These are phyloP conservation scores for Anadara kagoshimensis DNA, from an alignment of 1,140 invertebrate species.

Conservation along the genomic window DNA sequence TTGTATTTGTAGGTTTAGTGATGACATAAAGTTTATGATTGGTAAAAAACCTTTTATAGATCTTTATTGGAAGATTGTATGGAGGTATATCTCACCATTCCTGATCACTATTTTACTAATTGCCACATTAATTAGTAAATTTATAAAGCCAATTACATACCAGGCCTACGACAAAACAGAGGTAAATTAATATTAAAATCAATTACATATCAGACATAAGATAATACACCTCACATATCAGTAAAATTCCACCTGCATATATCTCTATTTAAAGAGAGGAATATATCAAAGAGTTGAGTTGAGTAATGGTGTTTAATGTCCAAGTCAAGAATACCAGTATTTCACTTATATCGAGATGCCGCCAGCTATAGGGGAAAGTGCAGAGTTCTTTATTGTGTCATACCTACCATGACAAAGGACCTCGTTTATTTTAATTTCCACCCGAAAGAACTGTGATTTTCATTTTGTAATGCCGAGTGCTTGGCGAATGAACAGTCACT, in stretches of 20 bases:
- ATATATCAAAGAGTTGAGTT: neutral
- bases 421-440: too few relatives aligned
- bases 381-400: too few relatives aligned
- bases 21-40: constrained; percentile 69
- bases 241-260: neutral
- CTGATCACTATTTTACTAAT: constrained; percentile 53
- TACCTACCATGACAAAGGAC: too few relatives aligned
- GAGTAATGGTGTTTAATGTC: neutral
- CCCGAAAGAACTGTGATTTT: too few relatives aligned
- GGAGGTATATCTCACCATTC: constrained; percentile 64
- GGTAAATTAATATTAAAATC: constrained; percentile 37
- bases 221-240: neutral
- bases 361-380: neutral
- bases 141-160: constrained; percentile 60
- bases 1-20: constrained; percentile 58
- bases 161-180: constrained; percentile 51
- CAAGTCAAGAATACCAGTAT: neutral
- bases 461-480: too few relatives aligned
- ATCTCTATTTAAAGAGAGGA: neutral
- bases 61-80: constrained; percentile 59
- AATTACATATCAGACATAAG: neutral
- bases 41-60: constrained; percentile 48
- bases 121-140: constrained; percentile 60
- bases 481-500: too few relatives aligned
- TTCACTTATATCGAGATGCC: neutral